Percentiles rank a stretch among this genome's conserved stretches.
Evolutionary conservation across 2,888 invertebrate genomes (phyloP).

Genomic region (Endotricha flammealis): DNA sequence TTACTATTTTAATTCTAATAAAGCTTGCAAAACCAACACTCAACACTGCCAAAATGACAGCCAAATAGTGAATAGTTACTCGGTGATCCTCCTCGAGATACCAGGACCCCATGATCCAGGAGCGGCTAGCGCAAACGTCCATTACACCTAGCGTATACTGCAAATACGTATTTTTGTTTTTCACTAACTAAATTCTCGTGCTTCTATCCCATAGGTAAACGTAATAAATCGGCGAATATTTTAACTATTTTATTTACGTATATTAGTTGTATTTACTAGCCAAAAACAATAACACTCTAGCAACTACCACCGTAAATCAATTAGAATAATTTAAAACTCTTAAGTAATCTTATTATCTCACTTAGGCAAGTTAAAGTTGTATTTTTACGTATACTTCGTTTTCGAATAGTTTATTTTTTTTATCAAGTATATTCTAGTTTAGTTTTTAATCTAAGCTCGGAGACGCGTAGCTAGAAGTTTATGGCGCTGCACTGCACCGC

Average conservation of each 20-base stretch:
- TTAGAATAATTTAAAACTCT: slow-evolving; percentile 75
- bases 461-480: slow-evolving; percentile 46
- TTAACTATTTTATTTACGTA: slow-evolving; percentile 70
- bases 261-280: slow-evolving; percentile 62
- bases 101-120: too few relatives aligned
- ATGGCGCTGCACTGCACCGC: slow-evolving; percentile 31
- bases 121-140: slow-evolving; percentile 12
- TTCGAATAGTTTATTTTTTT: slow-evolving; percentile 64
- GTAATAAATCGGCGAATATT: slow-evolving; percentile 46
- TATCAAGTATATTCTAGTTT: slow-evolving; percentile 57
- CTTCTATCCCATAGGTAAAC: slow-evolving; percentile 47
- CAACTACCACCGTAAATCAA: slow-evolving; percentile 71
- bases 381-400: slow-evolving; percentile 77
- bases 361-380: slow-evolving; percentile 78
- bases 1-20: too few relatives aligned
- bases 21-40: too few relatives aligned
- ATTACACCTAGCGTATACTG: slow-evolving; percentile 75
- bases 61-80: too few relatives aligned
- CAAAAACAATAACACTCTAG: slow-evolving; percentile 66
- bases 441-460: slow-evolving; percentile 64
- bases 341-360: slow-evolving; percentile 75
- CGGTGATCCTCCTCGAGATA: too few relatives aligned
- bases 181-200: slow-evolving; percentile 66
- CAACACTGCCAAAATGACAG: too few relatives aligned
- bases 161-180: slow-evolving; percentile 65